Evolutionary conservation across 2,113 vertebrate genomes (phyloP).

Genomic region (Pogonocichla stellata): DNA sequence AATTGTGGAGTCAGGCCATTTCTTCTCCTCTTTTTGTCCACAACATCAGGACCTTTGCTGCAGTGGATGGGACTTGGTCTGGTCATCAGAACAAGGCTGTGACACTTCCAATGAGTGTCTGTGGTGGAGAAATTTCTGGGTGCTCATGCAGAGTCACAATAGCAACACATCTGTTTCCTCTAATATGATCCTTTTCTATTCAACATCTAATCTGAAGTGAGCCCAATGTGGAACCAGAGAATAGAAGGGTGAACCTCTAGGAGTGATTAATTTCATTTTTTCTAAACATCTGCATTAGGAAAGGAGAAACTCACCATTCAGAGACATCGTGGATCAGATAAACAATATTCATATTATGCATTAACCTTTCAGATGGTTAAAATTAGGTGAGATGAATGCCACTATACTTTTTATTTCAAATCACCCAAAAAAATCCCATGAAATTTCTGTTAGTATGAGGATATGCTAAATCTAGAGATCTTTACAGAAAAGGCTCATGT

Average conservation of each 20-base stretch:
- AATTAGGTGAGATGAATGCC: neutral
- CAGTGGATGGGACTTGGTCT: neutral
- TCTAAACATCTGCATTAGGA: neutral
- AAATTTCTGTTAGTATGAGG: neutral
- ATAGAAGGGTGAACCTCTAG: neutral
- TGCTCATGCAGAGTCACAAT: rapidly evolving
- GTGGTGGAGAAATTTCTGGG: neutral
- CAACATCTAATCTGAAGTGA: neutral
- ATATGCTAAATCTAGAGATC: neutral
- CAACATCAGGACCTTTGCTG: neutral
- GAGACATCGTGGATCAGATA: neutral
- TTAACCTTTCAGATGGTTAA: neutral
- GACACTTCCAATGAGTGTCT: neutral
- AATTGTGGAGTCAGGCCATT: neutral
- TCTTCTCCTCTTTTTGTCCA: neutral
- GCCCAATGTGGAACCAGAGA: neutral
- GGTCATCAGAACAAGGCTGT: neutral
- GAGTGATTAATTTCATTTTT: neutral
- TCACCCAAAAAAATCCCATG: neutral
- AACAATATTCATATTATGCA: neutral
- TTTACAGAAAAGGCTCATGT: neutral
- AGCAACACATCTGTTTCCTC: neutral
- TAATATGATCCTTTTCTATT: neutral
- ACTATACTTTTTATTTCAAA: neutral
- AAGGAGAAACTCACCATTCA: neutral